These are phyloP conservation scores for Hypsopygia costalis DNA, from an alignment of 2,888 invertebrate species.

Conservation along the genomic window DNA sequence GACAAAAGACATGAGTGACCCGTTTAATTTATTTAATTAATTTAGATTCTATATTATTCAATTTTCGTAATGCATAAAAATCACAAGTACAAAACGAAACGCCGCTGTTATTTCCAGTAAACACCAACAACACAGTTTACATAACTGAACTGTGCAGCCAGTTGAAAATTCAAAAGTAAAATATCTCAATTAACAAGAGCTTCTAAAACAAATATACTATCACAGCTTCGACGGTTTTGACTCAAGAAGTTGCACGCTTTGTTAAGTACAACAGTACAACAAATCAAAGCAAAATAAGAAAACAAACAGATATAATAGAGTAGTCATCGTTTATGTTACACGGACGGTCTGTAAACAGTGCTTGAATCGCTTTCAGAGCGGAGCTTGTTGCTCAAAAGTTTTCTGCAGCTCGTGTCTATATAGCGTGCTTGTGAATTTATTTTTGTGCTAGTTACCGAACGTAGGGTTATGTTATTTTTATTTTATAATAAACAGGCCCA, in stretches of 20 bases:
- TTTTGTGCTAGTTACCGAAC: too few relatives aligned
- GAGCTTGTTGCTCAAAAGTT: conserved; percentile 3
- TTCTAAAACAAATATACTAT: conserved; percentile 27
- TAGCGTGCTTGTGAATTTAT: too few relatives aligned
- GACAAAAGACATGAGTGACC: too few relatives aligned
- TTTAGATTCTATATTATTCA: too few relatives aligned
- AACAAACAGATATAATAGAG: conserved; percentile 54
- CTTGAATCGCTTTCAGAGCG: conserved; percentile 3
- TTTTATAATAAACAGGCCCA: too few relatives aligned
- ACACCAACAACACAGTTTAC: conserved; percentile 5
- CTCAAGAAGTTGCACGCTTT: conserved; percentile 41
- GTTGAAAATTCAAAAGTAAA: conserved; percentile 8
- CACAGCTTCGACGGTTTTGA: conserved; percentile 30
- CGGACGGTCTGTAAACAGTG: conserved; percentile 41
- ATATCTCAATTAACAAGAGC: conserved; percentile 13
- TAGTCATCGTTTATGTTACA: conserved; percentile 62
- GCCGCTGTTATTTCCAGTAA: background rate
- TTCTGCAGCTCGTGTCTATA: background rate
- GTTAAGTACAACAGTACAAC: conserved; percentile 39
- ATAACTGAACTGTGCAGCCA: conserved; percentile 5
- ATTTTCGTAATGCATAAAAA: background rate
- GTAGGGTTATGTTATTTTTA: too few relatives aligned
- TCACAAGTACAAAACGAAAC: background rate
- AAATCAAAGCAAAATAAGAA: conserved; percentile 57
- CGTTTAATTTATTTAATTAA: too few relatives aligned